These are phyloP conservation scores for Tricholaema leucomelas DNA, from an alignment of 2,113 vertebrate genomes.

Conservation along the genomic window DNA sequence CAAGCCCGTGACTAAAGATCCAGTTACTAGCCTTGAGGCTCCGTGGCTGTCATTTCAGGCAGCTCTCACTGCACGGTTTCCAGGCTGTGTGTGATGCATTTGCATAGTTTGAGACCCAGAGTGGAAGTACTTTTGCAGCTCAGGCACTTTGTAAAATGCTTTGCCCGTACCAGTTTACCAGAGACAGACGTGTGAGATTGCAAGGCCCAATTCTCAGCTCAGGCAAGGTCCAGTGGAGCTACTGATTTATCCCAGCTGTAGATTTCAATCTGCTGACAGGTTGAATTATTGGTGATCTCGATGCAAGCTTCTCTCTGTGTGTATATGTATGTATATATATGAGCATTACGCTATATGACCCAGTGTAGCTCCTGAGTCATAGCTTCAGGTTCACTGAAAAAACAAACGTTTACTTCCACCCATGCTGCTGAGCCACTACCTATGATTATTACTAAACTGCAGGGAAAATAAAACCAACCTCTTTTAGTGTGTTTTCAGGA, in stretches of 20 bases:
- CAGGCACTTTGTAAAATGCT: not conserved
- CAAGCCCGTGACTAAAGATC: not conserved
- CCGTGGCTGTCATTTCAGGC: not conserved
- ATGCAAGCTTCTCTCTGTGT: not conserved
- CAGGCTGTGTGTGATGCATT: not conserved
- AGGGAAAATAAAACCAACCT: not conserved
- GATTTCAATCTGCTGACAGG: not conserved
- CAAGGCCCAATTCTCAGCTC: not conserved
- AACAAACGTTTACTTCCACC: conserved; percentile 16
- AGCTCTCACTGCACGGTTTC: not conserved
- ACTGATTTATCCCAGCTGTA: conserved; percentile 28
- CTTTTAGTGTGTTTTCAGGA: not conserved
- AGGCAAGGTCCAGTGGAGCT: not conserved
- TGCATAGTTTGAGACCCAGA: not conserved
- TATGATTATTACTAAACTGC: not conserved
- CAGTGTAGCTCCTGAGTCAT: not conserved
- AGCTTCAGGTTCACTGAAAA: not conserved
- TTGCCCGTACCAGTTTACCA: not conserved
- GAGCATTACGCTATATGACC: not conserved
- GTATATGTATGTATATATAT: not conserved
- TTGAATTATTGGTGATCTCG: not conserved
- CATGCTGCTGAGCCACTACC: not conserved
- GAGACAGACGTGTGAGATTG: not conserved
- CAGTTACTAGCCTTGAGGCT: not conserved
- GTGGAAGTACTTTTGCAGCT: not conserved